Percentiles rank a stretch among this genome's conserved stretches.
phyloP scores from a whole-genome alignment of 2,888 invertebrate species.

The Spisula solida region DNA sequence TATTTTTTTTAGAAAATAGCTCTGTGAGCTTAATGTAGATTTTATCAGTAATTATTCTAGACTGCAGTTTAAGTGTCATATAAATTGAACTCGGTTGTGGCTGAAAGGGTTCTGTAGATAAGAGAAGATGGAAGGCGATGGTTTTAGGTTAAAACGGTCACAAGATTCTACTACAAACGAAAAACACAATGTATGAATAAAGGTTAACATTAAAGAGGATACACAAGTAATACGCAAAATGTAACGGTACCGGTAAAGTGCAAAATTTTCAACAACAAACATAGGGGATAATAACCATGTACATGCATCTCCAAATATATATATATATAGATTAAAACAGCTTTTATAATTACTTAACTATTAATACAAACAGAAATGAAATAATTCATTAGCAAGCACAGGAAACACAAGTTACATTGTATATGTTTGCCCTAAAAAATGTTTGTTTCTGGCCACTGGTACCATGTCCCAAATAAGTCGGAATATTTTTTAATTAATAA shows the following conservation, averaged over 20 bases:
- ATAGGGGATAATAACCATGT: background rate
- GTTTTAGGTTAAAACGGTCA: background rate
- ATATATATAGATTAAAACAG: background rate
- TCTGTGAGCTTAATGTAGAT: too few relatives aligned
- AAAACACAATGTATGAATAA: background rate
- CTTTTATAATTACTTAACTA: background rate
- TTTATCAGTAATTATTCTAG: too few relatives aligned
- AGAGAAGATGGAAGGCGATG: background rate
- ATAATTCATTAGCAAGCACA: background rate
- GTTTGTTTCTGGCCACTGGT: background rate
- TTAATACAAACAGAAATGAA: background rate
- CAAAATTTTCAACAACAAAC: background rate
- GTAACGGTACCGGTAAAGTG: background rate
- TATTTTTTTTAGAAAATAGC: too few relatives aligned
- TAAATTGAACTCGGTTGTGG: background rate
- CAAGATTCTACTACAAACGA: background rate
- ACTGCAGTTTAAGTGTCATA: too few relatives aligned
- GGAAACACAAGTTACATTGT: too few relatives aligned
- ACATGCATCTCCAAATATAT: background rate
- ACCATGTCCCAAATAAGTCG: too few relatives aligned
- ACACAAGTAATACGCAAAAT: background rate
- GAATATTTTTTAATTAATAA: too few relatives aligned
- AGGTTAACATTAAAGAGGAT: background rate
- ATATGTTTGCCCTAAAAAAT: background rate
- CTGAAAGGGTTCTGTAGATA: background rate